Evolutionary conservation across 2,888 invertebrate species (phyloP), one percentile per base, ranked within the genome.

Genomic region (Pachliopta kotzebuea): DNA sequence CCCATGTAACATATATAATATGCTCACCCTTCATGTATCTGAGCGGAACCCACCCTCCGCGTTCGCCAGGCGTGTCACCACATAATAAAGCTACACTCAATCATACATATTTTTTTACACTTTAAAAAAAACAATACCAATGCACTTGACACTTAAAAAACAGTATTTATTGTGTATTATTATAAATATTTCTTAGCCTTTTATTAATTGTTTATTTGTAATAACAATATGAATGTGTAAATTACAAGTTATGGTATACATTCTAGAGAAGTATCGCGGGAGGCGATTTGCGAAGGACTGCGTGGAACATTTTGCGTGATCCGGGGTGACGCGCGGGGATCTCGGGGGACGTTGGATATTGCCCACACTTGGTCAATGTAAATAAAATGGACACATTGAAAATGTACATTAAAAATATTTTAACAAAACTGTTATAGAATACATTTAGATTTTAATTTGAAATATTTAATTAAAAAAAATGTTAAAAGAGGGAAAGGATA

Each of bases 21-120:
- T 56, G 74, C 89, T 90, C 82, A 90, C 90, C 90, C 89, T 90
- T 90, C 90, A 90, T 90, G 77, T 84, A 80, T 31, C 45, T 37
- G 75, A 71, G 65, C 74, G 69, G 70, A 70, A 68, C 21, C 75
- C 77, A 73, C 82, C 84, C 82, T 79, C 82, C 76, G 69, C 66
- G 64, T 65, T 67, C 71, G 69, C 69, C 70, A 70, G 68, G 68
- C 69, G 71, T 71, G 71, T 78, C 75, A 77, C 74, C 76, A 80
- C 78, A 80, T 77, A 77, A 69, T 68, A 68, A 70, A 70, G 52
- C 70, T 67, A 74, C 71, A 73, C 72, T 81, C 70, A 76, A 83
- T 77, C 72, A 79, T 77, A 78, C 77, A 74, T 74, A 65, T 68
- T 69, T 77, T 76, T 78, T 79, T 77, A 50, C 29, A 56, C 50